Base-by-base conservation (phyloP, 2,888 invertebrate species). In the Heliconius charithonia region DNA sequence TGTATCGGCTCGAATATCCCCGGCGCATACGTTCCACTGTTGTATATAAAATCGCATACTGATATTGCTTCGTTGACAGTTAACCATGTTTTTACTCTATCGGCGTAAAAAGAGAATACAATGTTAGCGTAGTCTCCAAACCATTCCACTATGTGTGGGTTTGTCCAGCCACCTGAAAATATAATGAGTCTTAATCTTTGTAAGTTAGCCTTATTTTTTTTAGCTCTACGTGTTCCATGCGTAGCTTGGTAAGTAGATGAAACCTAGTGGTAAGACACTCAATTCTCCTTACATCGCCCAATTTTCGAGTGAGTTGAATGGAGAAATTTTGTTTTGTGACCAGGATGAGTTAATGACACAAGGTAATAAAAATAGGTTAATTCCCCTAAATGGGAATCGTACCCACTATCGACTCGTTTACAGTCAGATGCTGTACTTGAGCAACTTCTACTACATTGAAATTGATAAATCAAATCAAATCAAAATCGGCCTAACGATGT, bases 11-110 rank as follows among this genome's bases (percentile, higher is more conserved):
- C 87, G 0, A 74, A 19, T 0, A 86, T 9, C 0, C 81, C 84
- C 83, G 93, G 87, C 0, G 95, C 94, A 82, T 93, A 84, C 22
- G 85, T 84, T 1, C 90, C 92, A 0, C 89, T 87, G 27, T 90
- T 92, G 82, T 95, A 96, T 0, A 89, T 88, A 0, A 80, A 75
- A 16, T 91, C 90, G 79, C 95, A 95, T 13, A 93, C 83, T 4
- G 89, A 80, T 51, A 88, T 86, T 0, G 97, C 97, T 84, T 97
- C 97, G 87, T 97, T 97, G 77, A 97, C 94, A 0, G 97, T 97
- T 0, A 97, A 93, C 97, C 97, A 97, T 69, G 93, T 89, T 86
- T 95, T 95, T 1, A 97, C 96, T 32, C 96, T 94, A 83, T 96
- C 95, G 0, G 95, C 97, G 83, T 93, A 96, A 81, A 96, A 91